Evolutionary conservation across 37 sponge, comb jelly and placozoan genomes (phyloP), one percentile per base, ranked within the genome.

Genomic region (Lycopodina hypogea): DNA sequence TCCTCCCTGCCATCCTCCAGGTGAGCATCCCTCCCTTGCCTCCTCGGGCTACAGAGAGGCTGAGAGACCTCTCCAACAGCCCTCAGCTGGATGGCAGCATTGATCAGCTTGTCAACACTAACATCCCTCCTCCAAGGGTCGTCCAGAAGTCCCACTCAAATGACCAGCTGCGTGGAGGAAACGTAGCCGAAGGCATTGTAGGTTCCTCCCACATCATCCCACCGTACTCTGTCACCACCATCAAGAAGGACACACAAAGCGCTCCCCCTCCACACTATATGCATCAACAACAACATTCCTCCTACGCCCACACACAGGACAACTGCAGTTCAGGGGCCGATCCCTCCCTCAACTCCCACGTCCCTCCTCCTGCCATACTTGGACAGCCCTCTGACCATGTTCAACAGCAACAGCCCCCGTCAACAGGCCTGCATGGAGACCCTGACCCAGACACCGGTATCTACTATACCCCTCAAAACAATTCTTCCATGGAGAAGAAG

Each of bases 321-420:
- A 45, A 45, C 48, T 45, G 8, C 48, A 45, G 8, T 9, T 9
- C 4, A 45, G 48, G 48, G 48, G n/a, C n/a, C n/a, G 9, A 45
- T 9, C 48, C 4, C 8, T 4, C 48, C 9, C 48, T 45, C 22
- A 26, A 7, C 24, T 29, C 50, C 22, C 53, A 45, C n/a, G 66
- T 87, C 48, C 87, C 87, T 0, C 87, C 87, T 75, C 87, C 87
- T 14, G 32, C 87, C 59, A 87, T 87, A 48, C 35, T 87, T n/a
- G 42, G 61, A 11, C 68, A 52, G n/a, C 57, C 34, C 40, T 61
- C 41, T n/a, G 29, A 53, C 22, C 70, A 75, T 8, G n/a, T 45
- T 45, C 48, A 45, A 7, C 50, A 18, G 37, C 35, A 53, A 28
- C 48, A 45, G 9, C 9, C 48, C 2, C 6, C 51, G 26, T 72